Evolutionary conservation across 2,797 vertebrate species (phyloP), one percentile per base, ranked within the genome.

Genomic region (Gobio occitaniae): DNA sequence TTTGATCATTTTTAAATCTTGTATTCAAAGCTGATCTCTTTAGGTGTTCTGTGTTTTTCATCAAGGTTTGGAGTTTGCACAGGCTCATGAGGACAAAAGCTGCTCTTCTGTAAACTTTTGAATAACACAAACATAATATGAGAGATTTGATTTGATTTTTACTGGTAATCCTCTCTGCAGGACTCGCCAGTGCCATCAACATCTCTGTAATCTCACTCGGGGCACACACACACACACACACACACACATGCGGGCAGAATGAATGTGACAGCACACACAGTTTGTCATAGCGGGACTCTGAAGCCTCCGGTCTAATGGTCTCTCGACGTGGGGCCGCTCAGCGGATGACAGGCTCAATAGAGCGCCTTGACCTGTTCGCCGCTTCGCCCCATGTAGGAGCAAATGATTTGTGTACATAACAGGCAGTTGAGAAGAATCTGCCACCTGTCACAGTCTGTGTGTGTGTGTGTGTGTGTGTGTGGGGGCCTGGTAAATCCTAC

Each of bases 341-440:
- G 56, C 48, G 71, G n/a, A 69, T 89, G 86, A 84, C 88, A 84
- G 61, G 3, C 82, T 84, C 86, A 89, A 80, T 78, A 25, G 44
- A 77, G 79, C 25, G 3, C 81, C 71, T 78, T 84, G 69, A 88
- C 79, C 77, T 69, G 75, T 85, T 44, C 41, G 70, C 48, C 36
- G 61, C 6, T 78, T 86, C 54, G 15, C 74, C 41, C 32, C 81
- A 72, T 59, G 78, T 7, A 52, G 69, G 66, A 70, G 48, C 61
- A 85, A 89, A 88, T 84, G 65, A 84, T 84, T 87, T 88, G 83
- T 89, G 86, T 88, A 82, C 76, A 87, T 72, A 88, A 74, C 87
- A 86, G 71, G 81, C 89, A 32, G 25, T 25, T 71, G 29, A 87
- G 78, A 71, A 47, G 47, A 89, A 86, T 85, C 83, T 76, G 25